Evolutionary conservation across 2,113 vertebrate species (phyloP), one percentile per base, ranked within the genome.

Genomic region (Lampris incognitus): DNA sequence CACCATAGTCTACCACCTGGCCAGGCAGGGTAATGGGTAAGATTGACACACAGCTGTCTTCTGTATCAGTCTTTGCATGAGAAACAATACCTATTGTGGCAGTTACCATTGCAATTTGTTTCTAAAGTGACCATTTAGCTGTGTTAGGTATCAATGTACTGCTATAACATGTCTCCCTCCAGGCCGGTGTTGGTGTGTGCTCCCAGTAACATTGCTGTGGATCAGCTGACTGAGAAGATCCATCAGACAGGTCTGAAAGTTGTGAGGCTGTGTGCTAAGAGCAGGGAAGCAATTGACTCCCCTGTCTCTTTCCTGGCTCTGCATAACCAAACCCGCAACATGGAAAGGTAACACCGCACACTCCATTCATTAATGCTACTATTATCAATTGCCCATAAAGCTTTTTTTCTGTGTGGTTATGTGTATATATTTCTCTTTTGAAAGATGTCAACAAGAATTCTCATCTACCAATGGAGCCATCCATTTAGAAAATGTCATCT

Each of bases 241-340:
- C 97, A 98, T 78, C 96, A 97, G 78, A 97, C 97, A 0, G 97
- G 97, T 0, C 94, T 98, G 65, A 98, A 98, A 50, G 97, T 98
- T 10, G 97, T 98, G 69, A 94, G 97, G 5, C 93, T 98, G 6
- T 98, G 97, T 0, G 97, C 97, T n/a, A 98, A 98, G 91, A 98
- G 97, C 78, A 92, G 97, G 0, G 97, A 98, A 91, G 97, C 97
- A 57, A 98, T 98, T 0, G 97, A 98, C 87, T 98, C 97, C 0
- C 97, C 97, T 0, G 97, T 98, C 8, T 98, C 97, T 8, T 98
- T 98, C 91, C 69, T 98, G 90, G 97, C 97, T 0, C 80, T 98
- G 85, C 97, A 98, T 87, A 98, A 98, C 86, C 97, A 98, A 92
- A 98, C 97, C 87, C 92, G 97, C 38, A 98, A 98, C 88, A 98